Conservation (phyloP, 1,140 invertebrate genomes). For the Drosophila murphyi region DNA sequence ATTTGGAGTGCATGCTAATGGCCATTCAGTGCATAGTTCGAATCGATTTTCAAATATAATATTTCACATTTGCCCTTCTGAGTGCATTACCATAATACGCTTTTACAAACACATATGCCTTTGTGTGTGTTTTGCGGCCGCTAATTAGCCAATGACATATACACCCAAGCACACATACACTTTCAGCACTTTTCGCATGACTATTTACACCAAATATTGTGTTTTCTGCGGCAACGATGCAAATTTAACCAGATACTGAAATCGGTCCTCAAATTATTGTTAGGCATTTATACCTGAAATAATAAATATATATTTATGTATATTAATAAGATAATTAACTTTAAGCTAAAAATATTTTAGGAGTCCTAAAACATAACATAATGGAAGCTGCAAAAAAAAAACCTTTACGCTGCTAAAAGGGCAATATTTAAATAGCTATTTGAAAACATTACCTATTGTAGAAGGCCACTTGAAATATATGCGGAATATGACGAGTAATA, state of each 20-base stretch:
- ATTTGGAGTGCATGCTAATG: conserved; percentile 66
- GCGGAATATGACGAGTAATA: no score
- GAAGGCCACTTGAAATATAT: no score
- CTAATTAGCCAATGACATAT: conserved; percentile 45
- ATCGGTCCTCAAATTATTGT: conserved; percentile 4
- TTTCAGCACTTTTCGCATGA: neutral
- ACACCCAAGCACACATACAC: conserved; percentile 11
- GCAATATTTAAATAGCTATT: no score
- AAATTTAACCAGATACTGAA: conserved; percentile 19
- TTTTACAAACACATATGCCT: conserved; percentile 22
- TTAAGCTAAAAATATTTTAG: no score
- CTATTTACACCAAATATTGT: conserved; percentile 22
- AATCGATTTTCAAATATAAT: conserved; percentile 63
- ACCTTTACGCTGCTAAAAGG: no score
- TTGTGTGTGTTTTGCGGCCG: conserved; percentile 19
- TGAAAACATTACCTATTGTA: no score
- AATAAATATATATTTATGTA: conserved; percentile 11
- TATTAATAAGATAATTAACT: neutral
- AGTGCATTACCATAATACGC: conserved; percentile 51
- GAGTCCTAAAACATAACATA: no score
- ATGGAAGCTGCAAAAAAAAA: no score
- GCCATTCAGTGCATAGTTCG: conserved; percentile 59
- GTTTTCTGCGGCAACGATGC: conserved; percentile 9
- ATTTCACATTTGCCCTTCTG: conserved; percentile 47
- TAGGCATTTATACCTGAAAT: conserved; percentile 30